Conservation (phyloP, 1,140 invertebrate genomes). For the Stegodyphus mimosarum region DNA sequence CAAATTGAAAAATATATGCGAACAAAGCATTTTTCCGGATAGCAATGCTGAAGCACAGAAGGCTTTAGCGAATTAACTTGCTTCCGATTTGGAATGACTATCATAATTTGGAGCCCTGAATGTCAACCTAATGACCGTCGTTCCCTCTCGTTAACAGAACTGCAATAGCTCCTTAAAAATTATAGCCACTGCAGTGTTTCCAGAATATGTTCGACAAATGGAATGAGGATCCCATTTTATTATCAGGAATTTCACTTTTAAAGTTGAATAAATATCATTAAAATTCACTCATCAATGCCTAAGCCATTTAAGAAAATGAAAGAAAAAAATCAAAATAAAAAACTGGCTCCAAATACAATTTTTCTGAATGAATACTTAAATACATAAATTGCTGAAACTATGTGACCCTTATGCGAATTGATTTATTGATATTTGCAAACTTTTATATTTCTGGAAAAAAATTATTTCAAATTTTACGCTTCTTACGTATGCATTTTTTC, state of each 20-base stretch:
- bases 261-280: no score
- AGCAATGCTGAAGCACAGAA: not conserved
- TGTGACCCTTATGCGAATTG: no score
- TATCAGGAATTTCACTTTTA: not conserved
- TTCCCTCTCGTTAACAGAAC: conserved; percentile 3
- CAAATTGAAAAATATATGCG: conserved; percentile 33
- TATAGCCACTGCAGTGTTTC: not conserved
- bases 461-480: no score
- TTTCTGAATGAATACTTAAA: no score
- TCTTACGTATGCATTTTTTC: no score
- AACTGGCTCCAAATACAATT: no score
- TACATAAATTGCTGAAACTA: no score
- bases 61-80: not conserved
- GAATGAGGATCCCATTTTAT: not conserved
- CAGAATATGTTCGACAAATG: not conserved
- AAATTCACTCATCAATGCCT: no score
- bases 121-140: conserved; percentile 12
- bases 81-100: conserved; percentile 21
- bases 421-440: no score
- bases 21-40: conserved; percentile 18
- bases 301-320: no score
- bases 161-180: not conserved
- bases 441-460: no score
- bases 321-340: no score
- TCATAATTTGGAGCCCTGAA: conserved; percentile 17